These are phyloP conservation scores for Natator depressus DNA, from an alignment of 2,113 vertebrate genomes.

Conservation along the genomic window DNA sequence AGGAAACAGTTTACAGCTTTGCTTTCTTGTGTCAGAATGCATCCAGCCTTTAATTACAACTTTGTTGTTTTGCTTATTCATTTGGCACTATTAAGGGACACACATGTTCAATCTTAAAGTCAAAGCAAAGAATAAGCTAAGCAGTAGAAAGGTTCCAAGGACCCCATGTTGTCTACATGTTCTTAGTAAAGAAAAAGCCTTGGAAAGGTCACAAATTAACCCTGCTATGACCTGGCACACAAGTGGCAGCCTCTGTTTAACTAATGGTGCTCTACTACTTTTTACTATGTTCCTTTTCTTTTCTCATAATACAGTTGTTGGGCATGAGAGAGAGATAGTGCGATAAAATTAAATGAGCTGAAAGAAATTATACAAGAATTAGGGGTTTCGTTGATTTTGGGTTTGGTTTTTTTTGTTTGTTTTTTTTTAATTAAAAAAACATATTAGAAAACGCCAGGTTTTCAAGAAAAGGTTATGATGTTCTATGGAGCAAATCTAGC, in stretches of 20 bases:
- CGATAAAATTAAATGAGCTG: background rate
- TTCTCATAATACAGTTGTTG: background rate
- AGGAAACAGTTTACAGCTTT: no score
- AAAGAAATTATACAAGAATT: background rate
- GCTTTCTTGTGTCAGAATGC: background rate
- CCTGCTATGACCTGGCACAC: background rate
- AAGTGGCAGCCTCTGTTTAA: background rate
- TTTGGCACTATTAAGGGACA: background rate
- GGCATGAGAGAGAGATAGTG: background rate
- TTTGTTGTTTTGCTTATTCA: background rate
- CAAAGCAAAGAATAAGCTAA: background rate
- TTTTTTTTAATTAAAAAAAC: background rate
- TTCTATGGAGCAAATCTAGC: background rate
- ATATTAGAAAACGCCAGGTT: background rate
- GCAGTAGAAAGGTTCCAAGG: no score
- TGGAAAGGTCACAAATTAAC: background rate
- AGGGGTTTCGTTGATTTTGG: background rate
- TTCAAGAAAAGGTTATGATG: background rate
- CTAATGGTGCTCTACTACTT: background rate
- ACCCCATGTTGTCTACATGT: no score
- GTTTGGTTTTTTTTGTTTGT: no score
- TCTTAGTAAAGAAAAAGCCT: no score
- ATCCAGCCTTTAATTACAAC: background rate
- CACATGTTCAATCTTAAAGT: background rate
- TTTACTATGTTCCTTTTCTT: background rate